Percentiles rank a stretch among this genome's conserved stretches.
Evolutionary conservation across 2,797 vertebrate genomes (phyloP).

Genomic region (Tenualosa ilisha): DNA sequence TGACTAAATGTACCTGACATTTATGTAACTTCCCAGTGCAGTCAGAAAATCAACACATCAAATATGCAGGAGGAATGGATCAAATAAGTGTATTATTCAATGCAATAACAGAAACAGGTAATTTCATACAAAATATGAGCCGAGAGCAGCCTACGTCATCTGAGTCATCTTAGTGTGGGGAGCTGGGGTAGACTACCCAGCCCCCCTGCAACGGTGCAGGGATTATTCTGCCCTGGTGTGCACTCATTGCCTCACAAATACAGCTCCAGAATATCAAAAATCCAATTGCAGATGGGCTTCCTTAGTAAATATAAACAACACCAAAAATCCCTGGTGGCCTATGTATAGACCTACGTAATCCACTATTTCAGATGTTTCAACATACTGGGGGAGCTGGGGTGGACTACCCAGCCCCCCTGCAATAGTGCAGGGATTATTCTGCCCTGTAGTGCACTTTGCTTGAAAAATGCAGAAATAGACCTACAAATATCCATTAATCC

Average conservation of each 20-base stretch:
- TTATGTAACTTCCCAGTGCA: not conserved
- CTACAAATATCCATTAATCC: not conserved
- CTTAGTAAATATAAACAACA: too few relatives aligned
- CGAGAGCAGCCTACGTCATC: not conserved
- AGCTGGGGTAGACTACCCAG: not conserved
- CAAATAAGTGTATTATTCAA: not conserved
- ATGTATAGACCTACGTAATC: not conserved
- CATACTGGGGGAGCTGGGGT: not conserved
- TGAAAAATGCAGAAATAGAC: not conserved
- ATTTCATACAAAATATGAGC: not conserved
- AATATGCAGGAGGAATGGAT: not conserved
- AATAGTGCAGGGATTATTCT: not conserved
- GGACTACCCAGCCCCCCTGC: not conserved
- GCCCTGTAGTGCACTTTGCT: not conserved
- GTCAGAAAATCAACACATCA: not conserved
- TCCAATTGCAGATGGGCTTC: not conserved
- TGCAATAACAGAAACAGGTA: not conserved
- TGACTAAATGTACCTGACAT: not conserved
- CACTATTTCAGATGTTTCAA: too few relatives aligned
- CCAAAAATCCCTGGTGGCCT: not conserved
- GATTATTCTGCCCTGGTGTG: not conserved
- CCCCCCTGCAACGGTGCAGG: not conserved
- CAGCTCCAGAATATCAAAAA: not conserved
- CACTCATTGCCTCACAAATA: not conserved
- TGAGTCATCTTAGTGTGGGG: not conserved